Base-by-base conservation (phyloP, 2,113 vertebrate genomes). In the Baryphthengus martii region DNA sequence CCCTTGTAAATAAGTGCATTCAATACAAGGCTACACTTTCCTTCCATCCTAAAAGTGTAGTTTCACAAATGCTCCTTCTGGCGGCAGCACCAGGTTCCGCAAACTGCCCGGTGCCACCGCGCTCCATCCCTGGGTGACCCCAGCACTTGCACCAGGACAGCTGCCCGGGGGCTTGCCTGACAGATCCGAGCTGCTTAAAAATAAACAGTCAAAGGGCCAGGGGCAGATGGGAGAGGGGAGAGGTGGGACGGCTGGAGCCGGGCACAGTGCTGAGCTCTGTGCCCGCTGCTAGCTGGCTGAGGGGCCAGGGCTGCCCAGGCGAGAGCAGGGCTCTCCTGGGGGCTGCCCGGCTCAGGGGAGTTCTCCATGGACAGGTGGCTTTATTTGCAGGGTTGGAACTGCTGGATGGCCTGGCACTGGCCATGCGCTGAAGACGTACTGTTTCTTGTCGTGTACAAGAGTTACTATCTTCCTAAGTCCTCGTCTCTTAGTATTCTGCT, bases 1-100 rank as follows among this genome's bases (percentile, higher is more conserved):
- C 29, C n/a, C 28, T n/a, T 28, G 17, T 16, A 17, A 21, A 2
- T 7, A 8, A 14, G 47, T 0, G 3, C 0, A 0, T 4, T 17
- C 28, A n/a, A 7, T 6, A 4, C 49, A 8, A 18, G 33, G 10
- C 19, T 5, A 0, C 3, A 0, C 23, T 0, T 65, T 77, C 52
- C 28, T 47, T 35, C 11, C 0, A 5, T 29, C 37, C 72, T 5
- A 1, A 8, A 26, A 1, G 21, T 83, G 92, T 35, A 91, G 71
- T 85, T 79, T 31, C 82, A 33, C 58, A 16, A 17, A 11, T 1
- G 88, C 44, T 95, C 82, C 92, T 93, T 94, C 29, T 40, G 95
- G 93, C 85, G 70, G 96, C 96, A 93, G 95, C 93, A 89, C 2
- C 61, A 24, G n/a, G 3, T 28, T 4, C 61, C 11, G 88, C 73